Evolutionary conservation across 2,797 vertebrate genomes (phyloP), one percentile per base, ranked within the genome.

Genomic region (Loris lydekkerianus): DNA sequence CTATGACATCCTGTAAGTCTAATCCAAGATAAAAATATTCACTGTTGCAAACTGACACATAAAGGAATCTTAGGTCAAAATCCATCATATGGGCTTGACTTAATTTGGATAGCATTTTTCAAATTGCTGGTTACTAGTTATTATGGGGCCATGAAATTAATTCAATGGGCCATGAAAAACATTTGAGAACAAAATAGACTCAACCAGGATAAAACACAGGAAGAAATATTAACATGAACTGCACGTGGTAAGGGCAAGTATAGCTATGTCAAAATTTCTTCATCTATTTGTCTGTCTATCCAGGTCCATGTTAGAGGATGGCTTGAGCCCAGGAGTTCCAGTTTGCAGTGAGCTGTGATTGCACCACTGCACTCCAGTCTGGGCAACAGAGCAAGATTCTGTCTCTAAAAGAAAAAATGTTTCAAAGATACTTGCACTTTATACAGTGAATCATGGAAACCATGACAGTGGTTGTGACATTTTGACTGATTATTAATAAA

Each of bases 11-110:
- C 23, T 70, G 9, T 73, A 58, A 80, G 6, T 27, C 20, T 29
- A 95, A 81, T 72, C 27, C 31, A 89, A 85, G 53, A 56, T 46
- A 87, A 86, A 40, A 86, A 60, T 94, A 80, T 69, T 86, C 21
- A 53, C 13, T 67, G 34, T 86, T 31, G 3, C 49, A 89, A 83
- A 94, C 40, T 77, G 21, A 88, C 3, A 86, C n/a, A 61, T 69
- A 87, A 89, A 83, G 5, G 11, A 56, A 63, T 92, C 31, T 40
- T 70, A 70, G 49, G 34, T 89, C 82, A 81, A 89, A 88, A 69
- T 67, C 5, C 67, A 17, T 1, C 60, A 23, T 63, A 49, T 46
- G 7, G 40, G 31, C 61, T 80, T 29, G 23, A 87, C 61, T 90
- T 89, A 61, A 78, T 23, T 76, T 70, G 56, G 37, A 49, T 8